These are phyloP conservation scores for Helostoma temminkii DNA, from an alignment of 2,797 vertebrate genomes.

Conservation along the genomic window DNA sequence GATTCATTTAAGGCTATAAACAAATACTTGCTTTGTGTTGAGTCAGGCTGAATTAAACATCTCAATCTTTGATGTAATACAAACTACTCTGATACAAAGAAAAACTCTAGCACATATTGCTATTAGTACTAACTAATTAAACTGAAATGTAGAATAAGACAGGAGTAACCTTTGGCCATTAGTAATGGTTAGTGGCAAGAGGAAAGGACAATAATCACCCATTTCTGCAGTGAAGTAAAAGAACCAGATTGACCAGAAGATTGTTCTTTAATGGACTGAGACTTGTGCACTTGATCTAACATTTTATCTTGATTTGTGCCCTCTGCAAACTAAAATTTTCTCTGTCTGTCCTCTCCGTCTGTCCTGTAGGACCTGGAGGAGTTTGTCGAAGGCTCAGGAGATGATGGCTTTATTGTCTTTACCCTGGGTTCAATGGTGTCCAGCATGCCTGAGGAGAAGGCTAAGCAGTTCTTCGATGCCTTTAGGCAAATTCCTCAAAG, in stretches of 20 bases:
- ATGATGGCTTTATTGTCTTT: slow-evolving; percentile 93
- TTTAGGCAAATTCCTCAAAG: slow-evolving; percentile 91
- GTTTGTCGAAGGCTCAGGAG: slow-evolving; percentile 93
- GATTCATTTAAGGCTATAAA: slow-evolving; percentile 20
- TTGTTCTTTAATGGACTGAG: no score
- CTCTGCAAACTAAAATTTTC: no score
- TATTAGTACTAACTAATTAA: no score
- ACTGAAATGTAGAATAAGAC: no score
- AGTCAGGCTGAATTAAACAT: background rate
- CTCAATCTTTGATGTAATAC: background rate
- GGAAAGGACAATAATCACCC: no score
- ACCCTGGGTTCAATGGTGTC: slow-evolving; percentile 93
- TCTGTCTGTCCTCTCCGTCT: slow-evolving; percentile 5
- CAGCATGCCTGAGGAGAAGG: slow-evolving; percentile 85
- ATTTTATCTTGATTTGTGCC: no score
- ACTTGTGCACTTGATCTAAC: no score
- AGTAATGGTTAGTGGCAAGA: no score
- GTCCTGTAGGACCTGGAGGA: slow-evolving; percentile 88
- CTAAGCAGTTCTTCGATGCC: slow-evolving; percentile 87
- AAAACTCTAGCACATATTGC: no score
- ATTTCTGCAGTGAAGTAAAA: no score
- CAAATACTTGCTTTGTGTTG: background rate
- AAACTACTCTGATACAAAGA: background rate
- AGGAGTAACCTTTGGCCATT: no score
- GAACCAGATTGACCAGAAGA: no score